These are phyloP conservation scores for Oreochromis mossambicus DNA, from an alignment of 2,797 vertebrate genomes.

Conservation along the genomic window DNA sequence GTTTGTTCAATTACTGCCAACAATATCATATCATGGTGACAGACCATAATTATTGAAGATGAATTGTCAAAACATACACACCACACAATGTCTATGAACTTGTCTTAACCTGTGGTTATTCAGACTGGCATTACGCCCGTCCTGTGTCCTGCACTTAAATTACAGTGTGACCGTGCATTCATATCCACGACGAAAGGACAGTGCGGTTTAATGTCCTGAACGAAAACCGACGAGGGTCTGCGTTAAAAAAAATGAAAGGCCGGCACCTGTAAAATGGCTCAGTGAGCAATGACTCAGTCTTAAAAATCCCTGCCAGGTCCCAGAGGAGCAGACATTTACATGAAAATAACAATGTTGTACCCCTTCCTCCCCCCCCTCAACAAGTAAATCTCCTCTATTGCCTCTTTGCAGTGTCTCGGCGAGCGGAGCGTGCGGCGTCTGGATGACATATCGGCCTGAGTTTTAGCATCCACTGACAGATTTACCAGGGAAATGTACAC, in stretches of 20 bases:
- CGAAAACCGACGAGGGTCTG: slow-evolving; percentile 23
- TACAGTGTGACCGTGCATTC: slow-evolving; percentile 10
- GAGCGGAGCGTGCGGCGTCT: slow-evolving; percentile 20
- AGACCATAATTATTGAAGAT: slow-evolving; percentile 41
- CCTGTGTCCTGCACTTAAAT: slow-evolving; percentile 33
- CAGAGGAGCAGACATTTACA: slow-evolving; percentile 31
- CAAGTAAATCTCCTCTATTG: slow-evolving; percentile 44
- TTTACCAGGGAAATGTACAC: slow-evolving; percentile 50
- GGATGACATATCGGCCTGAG: slow-evolving; percentile 22
- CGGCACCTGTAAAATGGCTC: slow-evolving; percentile 50
- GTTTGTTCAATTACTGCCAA: slow-evolving; percentile 26
- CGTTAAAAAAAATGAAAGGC: background rate
- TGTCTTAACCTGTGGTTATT: slow-evolving; percentile 8
- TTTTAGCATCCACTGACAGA: slow-evolving; percentile 59
- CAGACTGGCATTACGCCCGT: slow-evolving; percentile 19
- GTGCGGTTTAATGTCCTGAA: slow-evolving; percentile 25
- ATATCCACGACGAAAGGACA: slow-evolving; percentile 12
- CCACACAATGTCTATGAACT: slow-evolving; percentile 43
- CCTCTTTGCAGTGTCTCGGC: slow-evolving; percentile 26
- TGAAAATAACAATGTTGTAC: slow-evolving; percentile 34
- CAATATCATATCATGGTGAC: slow-evolving; percentile 27
- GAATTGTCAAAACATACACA: slow-evolving; percentile 43
- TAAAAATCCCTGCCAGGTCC: background rate
- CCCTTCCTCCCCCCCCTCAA: background rate
- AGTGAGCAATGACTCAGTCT: slow-evolving; percentile 23